A percentile compares a stretch with the other conserved stretches of the same genome.
Conservation (phyloP, 2,113 vertebrate species). For the Zingel zingel region DNA sequence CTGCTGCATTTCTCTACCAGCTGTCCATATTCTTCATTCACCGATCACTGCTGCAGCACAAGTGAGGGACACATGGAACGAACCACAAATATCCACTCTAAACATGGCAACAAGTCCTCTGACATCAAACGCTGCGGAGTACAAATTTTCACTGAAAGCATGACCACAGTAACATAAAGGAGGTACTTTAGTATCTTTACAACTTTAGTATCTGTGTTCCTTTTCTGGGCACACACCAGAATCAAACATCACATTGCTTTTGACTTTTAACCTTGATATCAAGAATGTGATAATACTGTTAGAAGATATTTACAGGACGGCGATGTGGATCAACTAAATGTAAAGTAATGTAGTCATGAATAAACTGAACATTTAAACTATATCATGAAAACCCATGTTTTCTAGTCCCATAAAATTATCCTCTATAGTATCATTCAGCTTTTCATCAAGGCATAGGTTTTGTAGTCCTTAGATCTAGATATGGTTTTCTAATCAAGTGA, state of each 20-base stretch:
- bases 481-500: background rate
- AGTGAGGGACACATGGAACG: constrained; percentile 13
- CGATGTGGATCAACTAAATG: too few species aligned
- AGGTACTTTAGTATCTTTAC: background rate
- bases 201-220: background rate
- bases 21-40: constrained; percentile 49
- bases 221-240: too few species aligned
- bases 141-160: background rate
- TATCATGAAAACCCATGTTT: background rate
- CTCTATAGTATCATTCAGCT: background rate
- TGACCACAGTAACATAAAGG: background rate
- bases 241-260: background rate
- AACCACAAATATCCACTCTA: constrained; percentile 52
- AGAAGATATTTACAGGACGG: background rate
- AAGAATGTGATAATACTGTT: background rate
- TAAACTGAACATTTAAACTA: background rate
- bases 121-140: background rate
- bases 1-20: constrained; percentile 21
- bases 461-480: background rate
- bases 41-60: background rate
- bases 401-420: background rate
- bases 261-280: background rate
- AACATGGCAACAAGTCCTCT: constrained; percentile 38
- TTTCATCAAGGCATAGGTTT: background rate
- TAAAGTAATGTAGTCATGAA: too few species aligned